Evolutionary conservation across 1,140 invertebrate genomes (phyloP).

Genomic region (Drosophila miranda): DNA sequence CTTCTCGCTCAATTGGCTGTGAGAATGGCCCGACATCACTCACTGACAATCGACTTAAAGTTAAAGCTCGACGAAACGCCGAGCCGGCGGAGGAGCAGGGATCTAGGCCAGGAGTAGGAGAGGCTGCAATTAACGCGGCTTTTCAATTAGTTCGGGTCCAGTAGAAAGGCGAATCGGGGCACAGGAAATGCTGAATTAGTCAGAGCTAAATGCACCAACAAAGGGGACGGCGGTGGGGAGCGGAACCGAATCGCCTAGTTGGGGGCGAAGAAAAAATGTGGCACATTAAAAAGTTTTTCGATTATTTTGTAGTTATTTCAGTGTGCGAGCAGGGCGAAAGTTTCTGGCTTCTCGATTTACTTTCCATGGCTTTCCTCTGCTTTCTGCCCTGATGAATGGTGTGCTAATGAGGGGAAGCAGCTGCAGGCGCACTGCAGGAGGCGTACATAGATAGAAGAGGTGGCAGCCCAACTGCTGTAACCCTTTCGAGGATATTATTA

Average conservation of each 20-base stretch:
- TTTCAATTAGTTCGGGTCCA: slow-evolving; percentile 33
- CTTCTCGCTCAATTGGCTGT: slow-evolving; percentile 56
- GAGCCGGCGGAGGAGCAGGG: too few species aligned
- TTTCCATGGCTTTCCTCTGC: too few species aligned
- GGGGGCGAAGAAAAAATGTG: slow-evolving; percentile 2
- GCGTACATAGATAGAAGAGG: too few species aligned
- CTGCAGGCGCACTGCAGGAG: too few species aligned
- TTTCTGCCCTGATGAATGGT: too few species aligned
- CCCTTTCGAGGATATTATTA: too few species aligned
- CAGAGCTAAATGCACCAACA: background rate
- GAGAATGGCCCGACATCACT: slow-evolving; percentile 27
- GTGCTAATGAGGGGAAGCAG: too few species aligned
- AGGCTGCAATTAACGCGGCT: slow-evolving; percentile 45
- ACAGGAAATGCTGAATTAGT: background rate
- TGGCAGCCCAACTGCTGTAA: too few species aligned
- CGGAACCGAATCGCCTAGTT: slow-evolving; percentile 28
- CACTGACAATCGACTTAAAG: background rate
- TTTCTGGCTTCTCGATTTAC: too few species aligned
- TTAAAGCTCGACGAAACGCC: background rate
- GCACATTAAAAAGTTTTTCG: slow-evolving; percentile 48
- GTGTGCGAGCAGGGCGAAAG: background rate
- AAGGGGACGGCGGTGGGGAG: background rate
- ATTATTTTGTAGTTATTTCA: slow-evolving; percentile 48
- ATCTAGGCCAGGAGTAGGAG: background rate
- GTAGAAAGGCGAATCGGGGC: too few species aligned